phyloP scores from a whole-genome alignment of 64 coral and sea anemone species.

The Dendronephthya gigantea region DNA sequence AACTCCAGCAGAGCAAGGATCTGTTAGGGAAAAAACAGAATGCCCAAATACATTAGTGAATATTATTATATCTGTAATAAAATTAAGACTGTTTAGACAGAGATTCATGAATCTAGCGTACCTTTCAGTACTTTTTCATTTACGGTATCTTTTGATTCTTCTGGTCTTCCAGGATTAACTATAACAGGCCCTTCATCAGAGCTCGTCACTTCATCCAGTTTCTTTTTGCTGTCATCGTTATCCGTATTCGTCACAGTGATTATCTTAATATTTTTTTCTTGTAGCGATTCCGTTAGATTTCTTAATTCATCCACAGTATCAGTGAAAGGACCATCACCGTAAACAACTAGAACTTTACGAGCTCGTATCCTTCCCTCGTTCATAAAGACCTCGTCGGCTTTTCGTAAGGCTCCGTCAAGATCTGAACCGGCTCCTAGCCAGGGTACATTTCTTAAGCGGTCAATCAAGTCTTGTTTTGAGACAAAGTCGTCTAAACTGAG shows the following conservation, averaged over 20 bases:
- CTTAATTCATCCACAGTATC: neutral
- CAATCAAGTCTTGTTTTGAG: neutral
- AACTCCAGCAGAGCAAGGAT: neutral
- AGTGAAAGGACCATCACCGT: neutral
- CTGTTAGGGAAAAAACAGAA: neutral
- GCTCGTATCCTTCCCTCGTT: neutral
- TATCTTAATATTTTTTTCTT: neutral
- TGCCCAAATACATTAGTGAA: neutral
- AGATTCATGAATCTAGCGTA: neutral
- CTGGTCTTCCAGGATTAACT: neutral
- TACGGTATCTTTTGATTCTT: neutral
- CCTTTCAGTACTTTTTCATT: neutral
- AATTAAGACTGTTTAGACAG: too few relatives aligned
- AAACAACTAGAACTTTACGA: neutral
- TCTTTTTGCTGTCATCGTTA: neutral
- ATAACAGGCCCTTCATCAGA: neutral
- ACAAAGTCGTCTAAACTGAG: neutral
- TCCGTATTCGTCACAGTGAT: neutral
- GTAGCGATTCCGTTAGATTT: neutral
- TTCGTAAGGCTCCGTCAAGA: neutral
- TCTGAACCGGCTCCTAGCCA: neutral
- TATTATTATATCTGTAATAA: neutral
- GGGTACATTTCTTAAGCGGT: neutral
- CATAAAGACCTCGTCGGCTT: neutral
- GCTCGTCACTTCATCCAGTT: neutral